phyloP scores from a whole-genome alignment of 2,797 vertebrate species.

The Hylomyscus alleni region DNA sequence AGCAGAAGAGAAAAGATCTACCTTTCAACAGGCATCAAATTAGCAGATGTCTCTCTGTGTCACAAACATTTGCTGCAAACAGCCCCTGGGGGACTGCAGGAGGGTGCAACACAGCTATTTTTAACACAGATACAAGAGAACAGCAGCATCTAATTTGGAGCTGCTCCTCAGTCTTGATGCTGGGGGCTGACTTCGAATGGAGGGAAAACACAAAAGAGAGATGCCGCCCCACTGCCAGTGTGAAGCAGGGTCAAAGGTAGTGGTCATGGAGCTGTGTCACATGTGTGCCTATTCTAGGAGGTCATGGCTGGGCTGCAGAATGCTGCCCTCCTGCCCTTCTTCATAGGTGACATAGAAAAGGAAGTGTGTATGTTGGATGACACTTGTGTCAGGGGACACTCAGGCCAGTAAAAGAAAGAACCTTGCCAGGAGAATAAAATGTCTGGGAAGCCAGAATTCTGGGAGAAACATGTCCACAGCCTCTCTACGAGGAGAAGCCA shows the following conservation, averaged over 20 bases:
- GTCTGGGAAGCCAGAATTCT: not conserved
- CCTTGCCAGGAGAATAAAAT: accelerated
- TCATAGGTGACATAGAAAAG: not conserved
- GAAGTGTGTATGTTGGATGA: not conserved
- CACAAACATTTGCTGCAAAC: constrained; percentile 76
- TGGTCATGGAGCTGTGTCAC: accelerated
- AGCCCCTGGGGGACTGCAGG: constrained; percentile 32
- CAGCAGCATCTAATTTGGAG: constrained; percentile 61
- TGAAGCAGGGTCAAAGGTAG: accelerated
- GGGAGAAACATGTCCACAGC: not conserved
- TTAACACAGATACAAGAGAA: constrained; percentile 69
- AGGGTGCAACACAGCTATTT: constrained; percentile 70
- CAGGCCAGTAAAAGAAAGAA: not conserved
- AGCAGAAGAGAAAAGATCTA: not conserved
- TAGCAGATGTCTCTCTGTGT: constrained; percentile 57
- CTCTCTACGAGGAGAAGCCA: not conserved
- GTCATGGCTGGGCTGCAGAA: accelerated
- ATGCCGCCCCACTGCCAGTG: not conserved
- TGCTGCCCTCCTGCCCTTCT: not conserved
- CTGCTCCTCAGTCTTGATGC: not conserved
- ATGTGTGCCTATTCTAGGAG: not conserved
- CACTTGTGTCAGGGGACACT: accelerated
- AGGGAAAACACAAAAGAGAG: not conserved
- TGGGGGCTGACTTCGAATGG: not conserved
- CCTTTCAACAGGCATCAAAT: constrained; percentile 31